phyloP scores from a whole-genome alignment of 2,888 invertebrate species.

The Drosophila sordidula region DNA sequence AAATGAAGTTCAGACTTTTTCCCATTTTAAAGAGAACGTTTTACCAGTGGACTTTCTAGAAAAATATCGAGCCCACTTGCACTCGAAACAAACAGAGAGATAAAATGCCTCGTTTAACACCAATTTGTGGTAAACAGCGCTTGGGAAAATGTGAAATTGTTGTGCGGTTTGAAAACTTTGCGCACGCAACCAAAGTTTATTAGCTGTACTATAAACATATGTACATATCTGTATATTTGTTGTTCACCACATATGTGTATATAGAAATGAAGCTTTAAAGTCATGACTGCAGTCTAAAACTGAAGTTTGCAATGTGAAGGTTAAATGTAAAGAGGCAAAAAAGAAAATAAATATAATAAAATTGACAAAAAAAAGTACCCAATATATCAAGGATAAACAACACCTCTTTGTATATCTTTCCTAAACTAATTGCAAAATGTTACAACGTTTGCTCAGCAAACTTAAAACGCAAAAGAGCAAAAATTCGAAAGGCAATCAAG shows the following conservation, averaged over 20 bases:
- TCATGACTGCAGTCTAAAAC: slow-evolving; percentile 34
- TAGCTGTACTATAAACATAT: neutral
- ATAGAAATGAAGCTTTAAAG: slow-evolving; percentile 6
- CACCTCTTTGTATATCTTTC: neutral
- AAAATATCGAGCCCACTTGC: slow-evolving; percentile 1
- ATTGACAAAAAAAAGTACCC: slow-evolving; percentile 6
- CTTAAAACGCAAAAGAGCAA: slow-evolving; percentile 21
- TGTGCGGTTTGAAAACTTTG: slow-evolving; percentile 59
- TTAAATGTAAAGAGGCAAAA: neutral
- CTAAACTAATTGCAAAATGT: slow-evolving; percentile 36
- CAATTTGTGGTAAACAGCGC: slow-evolving; percentile 42
- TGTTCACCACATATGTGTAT: slow-evolving; percentile 9
- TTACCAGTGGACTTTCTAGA: slow-evolving; percentile 16
- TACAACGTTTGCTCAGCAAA: slow-evolving; percentile 46
- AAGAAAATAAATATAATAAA: slow-evolving; percentile 2
- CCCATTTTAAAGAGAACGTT: neutral
- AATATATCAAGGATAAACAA: neutral
- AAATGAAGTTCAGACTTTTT: too few species aligned
- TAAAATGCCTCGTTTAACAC: slow-evolving; percentile 33
- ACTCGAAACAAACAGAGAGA: slow-evolving; percentile 11
- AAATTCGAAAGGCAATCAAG: slow-evolving; percentile 20
- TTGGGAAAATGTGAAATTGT: slow-evolving; percentile 30
- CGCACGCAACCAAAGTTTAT: slow-evolving; percentile 47
- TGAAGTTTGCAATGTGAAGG: slow-evolving; percentile 50
- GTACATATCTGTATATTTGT: neutral